Evolutionary conservation across 2,797 vertebrate species (phyloP), one percentile per base, ranked within the genome.

Genomic region (Etheostoma nigrum): DNA sequence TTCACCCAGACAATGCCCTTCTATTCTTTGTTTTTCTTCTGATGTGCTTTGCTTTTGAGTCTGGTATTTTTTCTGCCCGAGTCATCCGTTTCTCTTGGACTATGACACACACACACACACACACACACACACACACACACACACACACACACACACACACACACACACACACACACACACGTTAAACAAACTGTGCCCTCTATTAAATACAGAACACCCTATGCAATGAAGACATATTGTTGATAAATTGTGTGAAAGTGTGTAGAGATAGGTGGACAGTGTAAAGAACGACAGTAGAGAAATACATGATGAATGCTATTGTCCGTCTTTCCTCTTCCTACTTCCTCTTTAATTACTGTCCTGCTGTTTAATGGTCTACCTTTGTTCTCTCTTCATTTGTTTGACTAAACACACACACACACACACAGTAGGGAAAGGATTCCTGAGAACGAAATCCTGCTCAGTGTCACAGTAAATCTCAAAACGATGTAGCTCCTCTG

Each of bases 391-490:
- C 30, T 30, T 30, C 30, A 30, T 30, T 1, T 30, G 30, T 30
- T 30, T 30, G 30, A 30, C 30, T 6, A 30, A 5, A 54, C 23
- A 19, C 7, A 42, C 42, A 19, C 6, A 44, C 48, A 44, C 25
- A n/a, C 40, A 40, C 48, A 52, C 11, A 3, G 21, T 23, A 23
- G 21, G 5, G 45, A 12, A 14, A 61, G 58, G 49, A 54, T 67
- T 71, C 57, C 58, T 52, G 12, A 36, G 18, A 65, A 63, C 51
- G 68, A 74, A 82, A 80, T 78, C 78, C 74, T 61, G 68, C 76
- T 86, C 74, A 78, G 76, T 80, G 83, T 82, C 78, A 72, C n/a
- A 25, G 58, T 10, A 67, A 78, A 81, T 76, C 84, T 83, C 2
- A 4, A 67, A 74, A 77, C 78, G 54, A 64, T 13, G 58, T 4